A percentile compares a stretch with the other conserved stretches of the same genome.
Evolutionary conservation across 1,140 invertebrate genomes (phyloP).

Genomic region (Watersipora subatra): DNA sequence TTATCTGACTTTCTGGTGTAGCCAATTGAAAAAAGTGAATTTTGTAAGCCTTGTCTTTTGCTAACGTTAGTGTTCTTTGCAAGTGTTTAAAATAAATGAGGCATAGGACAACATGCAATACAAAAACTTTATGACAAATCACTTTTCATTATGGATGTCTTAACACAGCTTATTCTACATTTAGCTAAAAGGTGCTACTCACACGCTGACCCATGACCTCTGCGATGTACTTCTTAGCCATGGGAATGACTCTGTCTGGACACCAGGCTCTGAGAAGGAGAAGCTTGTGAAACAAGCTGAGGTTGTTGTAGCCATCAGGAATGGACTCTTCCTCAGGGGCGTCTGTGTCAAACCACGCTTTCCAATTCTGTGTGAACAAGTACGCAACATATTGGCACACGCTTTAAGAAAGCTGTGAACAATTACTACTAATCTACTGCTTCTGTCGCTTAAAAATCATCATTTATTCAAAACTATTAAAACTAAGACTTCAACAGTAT

Average conservation of each 20-base stretch:
- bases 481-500: too few relatives aligned
- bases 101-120: too few relatives aligned
- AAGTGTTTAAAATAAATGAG: too few relatives aligned
- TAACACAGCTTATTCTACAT: too few relatives aligned
- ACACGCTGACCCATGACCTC: conserved; percentile 41
- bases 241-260: conserved; percentile 80
- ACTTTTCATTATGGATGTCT: too few relatives aligned
- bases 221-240: conserved; percentile 73
- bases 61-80: too few relatives aligned
- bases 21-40: too few relatives aligned
- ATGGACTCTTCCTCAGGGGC: conserved; percentile 77
- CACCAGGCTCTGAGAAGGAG: conserved; percentile 87
- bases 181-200: too few relatives aligned
- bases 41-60: too few relatives aligned
- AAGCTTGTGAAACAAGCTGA: conserved; percentile 35
- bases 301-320: conserved; percentile 64
- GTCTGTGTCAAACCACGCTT: conserved; percentile 83
- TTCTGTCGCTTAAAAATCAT: not conserved
- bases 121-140: too few relatives aligned
- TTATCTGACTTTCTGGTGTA: too few relatives aligned
- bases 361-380: conserved; percentile 56
- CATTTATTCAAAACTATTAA: not conserved
- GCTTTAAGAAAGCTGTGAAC: not conserved
- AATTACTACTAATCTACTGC: not conserved
- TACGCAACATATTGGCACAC: not conserved